Base-by-base conservation (phyloP, 2,797 vertebrate species). In the Philypnodon macrostomus region DNA sequence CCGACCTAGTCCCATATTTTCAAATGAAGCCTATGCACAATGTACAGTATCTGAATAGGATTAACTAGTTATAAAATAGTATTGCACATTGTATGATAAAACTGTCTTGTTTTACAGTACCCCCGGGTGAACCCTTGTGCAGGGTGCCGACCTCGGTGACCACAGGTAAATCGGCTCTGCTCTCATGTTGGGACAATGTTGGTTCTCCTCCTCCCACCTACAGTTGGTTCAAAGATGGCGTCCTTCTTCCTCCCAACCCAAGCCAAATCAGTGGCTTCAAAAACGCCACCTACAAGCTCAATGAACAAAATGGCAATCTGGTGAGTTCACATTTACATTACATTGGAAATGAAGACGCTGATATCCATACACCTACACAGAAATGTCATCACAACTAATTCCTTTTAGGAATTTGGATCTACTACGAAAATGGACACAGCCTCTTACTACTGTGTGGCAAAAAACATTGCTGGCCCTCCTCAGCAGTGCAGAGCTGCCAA, bases 221-320 rank as follows among this genome's bases (percentile, higher is more conserved):
- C 74, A 74, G 0, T 9, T 98, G 95, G 95, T 95, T 68, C 84
- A 91, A 56, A 73, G 58, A 91, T 2, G 37, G 58, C 0, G 3
- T 53, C 0, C 75, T 33, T 0, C 73, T 97, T 59, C 93, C 94
- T 0, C 0, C 1, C 0, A 80, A 95, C 0, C 92, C 94, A 4
- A 85, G 53, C 40, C 81, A 36, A 45, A 89, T 70, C 29, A 12
- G 73, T 0, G 55, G n/a, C 40, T 96, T 93, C 84, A 72, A 61
- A 18, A 97, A 98, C 46, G 66, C 85, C 23, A 92, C 91, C 53
- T 98, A 95, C 70, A 86, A 10, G 7, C 44, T 95, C 0, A 63
- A 94, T 24, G 0, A 51, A 0, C 0, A 4, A 0, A 79, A 32
- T 0, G 95, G 95, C 7, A 70, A 79, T 9, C 84, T 98, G 93